These are phyloP conservation scores for Haplochromis burtoni DNA, from an alignment of 2,113 vertebrate genomes.

Conservation along the genomic window DNA sequence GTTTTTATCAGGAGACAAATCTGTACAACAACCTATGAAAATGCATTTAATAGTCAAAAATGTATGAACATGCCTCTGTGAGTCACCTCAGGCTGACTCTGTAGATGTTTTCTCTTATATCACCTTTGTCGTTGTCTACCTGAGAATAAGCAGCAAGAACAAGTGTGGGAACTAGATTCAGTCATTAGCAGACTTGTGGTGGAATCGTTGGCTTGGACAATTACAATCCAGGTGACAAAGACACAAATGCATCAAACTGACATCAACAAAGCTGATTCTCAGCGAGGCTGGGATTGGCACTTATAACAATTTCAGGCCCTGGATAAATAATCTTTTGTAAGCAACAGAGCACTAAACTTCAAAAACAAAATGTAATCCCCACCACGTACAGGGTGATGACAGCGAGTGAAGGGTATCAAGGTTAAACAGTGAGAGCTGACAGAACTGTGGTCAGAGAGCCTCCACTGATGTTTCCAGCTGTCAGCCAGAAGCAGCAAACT, in stretches of 20 bases:
- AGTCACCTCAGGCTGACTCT: neutral
- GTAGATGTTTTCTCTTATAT: neutral
- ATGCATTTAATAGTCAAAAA: neutral
- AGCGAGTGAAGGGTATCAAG: neutral
- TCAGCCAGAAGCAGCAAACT: neutral
- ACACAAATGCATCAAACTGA: neutral
- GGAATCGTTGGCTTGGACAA: neutral
- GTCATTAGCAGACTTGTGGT: neutral
- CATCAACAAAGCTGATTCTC: neutral
- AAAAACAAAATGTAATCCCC: neutral
- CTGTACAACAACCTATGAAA: neutral
- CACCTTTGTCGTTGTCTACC: neutral
- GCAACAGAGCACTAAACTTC: neutral
- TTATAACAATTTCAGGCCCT: neutral
- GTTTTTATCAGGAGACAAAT: neutral
- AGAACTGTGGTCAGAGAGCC: neutral
- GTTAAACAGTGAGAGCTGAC: neutral
- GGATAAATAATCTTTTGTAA: neutral
- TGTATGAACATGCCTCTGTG: neutral
- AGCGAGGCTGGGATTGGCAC: neutral
- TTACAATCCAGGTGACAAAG: neutral
- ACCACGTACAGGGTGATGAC: accelerated
- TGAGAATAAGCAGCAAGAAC: neutral
- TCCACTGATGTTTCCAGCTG: neutral
- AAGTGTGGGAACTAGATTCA: neutral